Conservation (phyloP, 1,140 invertebrate species). For the Drosophila triauraria region DNA sequence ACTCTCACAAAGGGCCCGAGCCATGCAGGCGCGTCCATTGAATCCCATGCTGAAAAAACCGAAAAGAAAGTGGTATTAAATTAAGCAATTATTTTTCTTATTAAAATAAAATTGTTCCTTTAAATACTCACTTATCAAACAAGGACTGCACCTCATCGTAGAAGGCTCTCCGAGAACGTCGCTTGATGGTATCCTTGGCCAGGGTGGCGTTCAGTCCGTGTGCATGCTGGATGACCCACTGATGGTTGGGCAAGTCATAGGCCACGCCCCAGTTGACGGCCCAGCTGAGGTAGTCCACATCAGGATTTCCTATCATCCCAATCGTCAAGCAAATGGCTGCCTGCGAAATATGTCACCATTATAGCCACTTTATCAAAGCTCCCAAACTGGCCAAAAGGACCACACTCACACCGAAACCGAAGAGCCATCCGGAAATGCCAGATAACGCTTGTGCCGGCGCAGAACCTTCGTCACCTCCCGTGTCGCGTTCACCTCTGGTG, state of each 20-base stretch:
- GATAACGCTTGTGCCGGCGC: slow-evolving; percentile 76
- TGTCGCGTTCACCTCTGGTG: slow-evolving; percentile 39
- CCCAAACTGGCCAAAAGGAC: neutral
- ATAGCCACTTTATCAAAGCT: neutral
- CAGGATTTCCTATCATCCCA: slow-evolving; percentile 80
- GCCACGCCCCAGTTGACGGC: slow-evolving; percentile 90
- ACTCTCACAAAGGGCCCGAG: slow-evolving; percentile 90
- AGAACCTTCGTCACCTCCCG: slow-evolving; percentile 46
- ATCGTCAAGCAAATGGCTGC: slow-evolving; percentile 80
- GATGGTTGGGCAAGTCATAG: slow-evolving; percentile 90
- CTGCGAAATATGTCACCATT: slow-evolving; percentile 36
- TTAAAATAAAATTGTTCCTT: neutral
- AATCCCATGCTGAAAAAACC: slow-evolving; percentile 88
- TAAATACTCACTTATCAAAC: slow-evolving; percentile 87
- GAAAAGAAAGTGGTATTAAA: too few species aligned
- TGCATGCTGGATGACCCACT: slow-evolving; percentile 87
- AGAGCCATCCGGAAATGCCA: slow-evolving; percentile 85
- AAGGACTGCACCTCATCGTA: slow-evolving; percentile 89
- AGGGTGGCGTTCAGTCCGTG: slow-evolving; percentile 73
- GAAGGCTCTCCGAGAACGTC: slow-evolving; percentile 88
- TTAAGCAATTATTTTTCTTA: neutral
- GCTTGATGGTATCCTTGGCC: slow-evolving; percentile 85
- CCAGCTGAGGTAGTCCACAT: slow-evolving; percentile 78
- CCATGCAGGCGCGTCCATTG: slow-evolving; percentile 88
- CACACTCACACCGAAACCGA: slow-evolving; percentile 81